A percentile compares a stretch with the other conserved stretches of the same genome.
Evolutionary conservation across 2,113 vertebrate species (phyloP).

Genomic region (Crotalus tigris): DNA sequence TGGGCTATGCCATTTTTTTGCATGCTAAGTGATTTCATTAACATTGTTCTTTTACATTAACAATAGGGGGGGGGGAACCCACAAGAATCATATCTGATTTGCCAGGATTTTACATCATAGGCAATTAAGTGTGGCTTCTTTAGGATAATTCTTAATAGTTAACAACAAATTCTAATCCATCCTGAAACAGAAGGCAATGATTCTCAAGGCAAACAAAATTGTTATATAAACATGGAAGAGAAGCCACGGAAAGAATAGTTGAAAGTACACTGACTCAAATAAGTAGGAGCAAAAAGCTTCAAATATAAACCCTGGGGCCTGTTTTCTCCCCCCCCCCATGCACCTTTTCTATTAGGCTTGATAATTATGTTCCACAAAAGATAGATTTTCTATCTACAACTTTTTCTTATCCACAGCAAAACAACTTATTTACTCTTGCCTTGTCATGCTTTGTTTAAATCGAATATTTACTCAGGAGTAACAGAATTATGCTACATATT

Average conservation of each 20-base stretch:
- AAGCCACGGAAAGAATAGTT: not conserved
- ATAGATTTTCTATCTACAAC: too few species aligned
- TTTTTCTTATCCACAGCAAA: too few species aligned
- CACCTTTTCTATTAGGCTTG: too few species aligned
- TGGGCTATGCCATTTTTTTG: not conserved
- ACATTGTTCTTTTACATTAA: not conserved
- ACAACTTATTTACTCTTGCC: too few species aligned
- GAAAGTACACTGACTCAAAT: too few species aligned
- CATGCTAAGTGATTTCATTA: not conserved
- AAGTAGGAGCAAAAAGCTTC: too few species aligned
- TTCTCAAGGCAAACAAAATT: not conserved
- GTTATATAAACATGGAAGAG: not conserved
- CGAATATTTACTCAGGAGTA: not conserved
- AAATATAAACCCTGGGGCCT: too few species aligned
- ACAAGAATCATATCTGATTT: not conserved
- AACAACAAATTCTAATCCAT: not conserved
- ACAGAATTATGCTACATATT: not conserved
- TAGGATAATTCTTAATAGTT: not conserved
- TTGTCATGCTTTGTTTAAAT: too few species aligned
- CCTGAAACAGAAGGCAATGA: not conserved
- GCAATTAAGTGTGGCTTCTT: not conserved
- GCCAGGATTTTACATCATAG: not conserved
- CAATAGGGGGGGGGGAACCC: not conserved
- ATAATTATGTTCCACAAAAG: too few species aligned
- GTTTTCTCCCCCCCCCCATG: too few species aligned